phyloP scores from a whole-genome alignment of 1,140 invertebrate species.

The Berghia stephanieae region DNA sequence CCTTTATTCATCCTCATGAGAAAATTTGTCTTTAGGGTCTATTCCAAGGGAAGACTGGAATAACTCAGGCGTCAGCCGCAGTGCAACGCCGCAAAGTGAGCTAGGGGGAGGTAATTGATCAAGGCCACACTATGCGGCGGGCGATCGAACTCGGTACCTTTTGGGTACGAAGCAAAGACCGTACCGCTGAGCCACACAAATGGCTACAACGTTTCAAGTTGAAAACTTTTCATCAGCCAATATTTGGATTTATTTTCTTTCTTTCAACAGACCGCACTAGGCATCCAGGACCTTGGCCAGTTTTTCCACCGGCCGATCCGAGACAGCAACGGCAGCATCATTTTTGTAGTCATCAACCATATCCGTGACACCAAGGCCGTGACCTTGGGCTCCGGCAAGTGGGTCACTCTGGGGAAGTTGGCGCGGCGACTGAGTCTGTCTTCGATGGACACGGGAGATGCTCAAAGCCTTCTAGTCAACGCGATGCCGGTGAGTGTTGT shows the following conservation, averaged over 20 bases:
- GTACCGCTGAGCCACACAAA: no score
- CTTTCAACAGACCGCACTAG: conserved; percentile 76
- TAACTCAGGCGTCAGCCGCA: no score
- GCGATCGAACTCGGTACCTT: no score
- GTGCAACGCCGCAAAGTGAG: no score
- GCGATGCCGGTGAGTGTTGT: conserved; percentile 50
- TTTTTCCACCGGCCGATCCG: conserved; percentile 89
- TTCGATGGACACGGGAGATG: conserved; percentile 62
- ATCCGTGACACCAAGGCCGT: conserved; percentile 81
- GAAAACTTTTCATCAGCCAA: background rate
- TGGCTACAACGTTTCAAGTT: no score
- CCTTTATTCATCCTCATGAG: no score
- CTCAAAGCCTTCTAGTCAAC: conserved; percentile 72
- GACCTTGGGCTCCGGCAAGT: conserved; percentile 78
- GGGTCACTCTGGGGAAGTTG: conserved; percentile 85
- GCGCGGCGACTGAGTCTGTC: conserved; percentile 56
- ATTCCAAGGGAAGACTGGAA: no score
- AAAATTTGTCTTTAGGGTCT: no score
- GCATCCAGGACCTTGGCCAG: conserved; percentile 90
- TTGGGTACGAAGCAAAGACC: no score
- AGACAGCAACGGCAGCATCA: conserved; percentile 88
- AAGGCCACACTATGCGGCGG: no score
- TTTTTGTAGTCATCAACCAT: conserved; percentile 86
- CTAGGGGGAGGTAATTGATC: no score
- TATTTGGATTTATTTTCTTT: conserved; percentile 20